Percentiles rank a stretch among this genome's conserved stretches.
These are phyloP conservation scores for Acrocephalus scirpaceus DNA, from an alignment of 2,797 vertebrate species.

Conservation along the genomic window DNA sequence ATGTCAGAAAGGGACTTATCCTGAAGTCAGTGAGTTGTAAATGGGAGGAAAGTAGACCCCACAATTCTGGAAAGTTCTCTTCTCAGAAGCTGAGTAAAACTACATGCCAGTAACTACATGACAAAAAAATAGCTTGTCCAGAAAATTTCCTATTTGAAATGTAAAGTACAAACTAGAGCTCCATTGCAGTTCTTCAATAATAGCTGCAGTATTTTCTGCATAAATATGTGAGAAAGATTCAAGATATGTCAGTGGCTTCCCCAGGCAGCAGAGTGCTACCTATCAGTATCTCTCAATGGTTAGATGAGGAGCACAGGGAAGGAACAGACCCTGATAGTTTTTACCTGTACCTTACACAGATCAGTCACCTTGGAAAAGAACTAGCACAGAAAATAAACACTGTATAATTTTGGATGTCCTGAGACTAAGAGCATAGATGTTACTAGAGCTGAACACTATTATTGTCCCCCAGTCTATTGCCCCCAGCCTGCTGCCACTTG, in stretches of 20 bases:
- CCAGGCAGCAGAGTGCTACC: background rate
- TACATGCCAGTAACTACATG: background rate
- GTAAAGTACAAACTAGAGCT: background rate
- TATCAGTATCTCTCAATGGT: background rate
- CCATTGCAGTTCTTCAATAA: background rate
- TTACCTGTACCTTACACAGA: background rate
- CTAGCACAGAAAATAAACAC: background rate
- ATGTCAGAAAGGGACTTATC: constrained; percentile 5
- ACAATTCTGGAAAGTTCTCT: background rate
- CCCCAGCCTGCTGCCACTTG: background rate
- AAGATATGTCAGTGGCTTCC: background rate
- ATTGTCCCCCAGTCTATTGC: background rate
- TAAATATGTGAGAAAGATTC: background rate
- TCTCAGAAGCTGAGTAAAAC: background rate
- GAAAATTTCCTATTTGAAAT: background rate
- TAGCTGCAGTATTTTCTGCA: background rate
- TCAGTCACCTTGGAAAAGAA: background rate
- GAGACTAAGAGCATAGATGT: background rate
- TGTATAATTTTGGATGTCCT: background rate
- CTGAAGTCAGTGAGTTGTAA: background rate
- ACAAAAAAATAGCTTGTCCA: background rate
- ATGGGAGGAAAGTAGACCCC: background rate
- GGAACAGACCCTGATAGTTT: background rate
- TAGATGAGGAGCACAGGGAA: background rate
- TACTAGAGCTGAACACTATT: background rate